These are phyloP conservation scores for Galagoides demidoff DNA, from an alignment of 2,797 vertebrate species.

Conservation along the genomic window DNA sequence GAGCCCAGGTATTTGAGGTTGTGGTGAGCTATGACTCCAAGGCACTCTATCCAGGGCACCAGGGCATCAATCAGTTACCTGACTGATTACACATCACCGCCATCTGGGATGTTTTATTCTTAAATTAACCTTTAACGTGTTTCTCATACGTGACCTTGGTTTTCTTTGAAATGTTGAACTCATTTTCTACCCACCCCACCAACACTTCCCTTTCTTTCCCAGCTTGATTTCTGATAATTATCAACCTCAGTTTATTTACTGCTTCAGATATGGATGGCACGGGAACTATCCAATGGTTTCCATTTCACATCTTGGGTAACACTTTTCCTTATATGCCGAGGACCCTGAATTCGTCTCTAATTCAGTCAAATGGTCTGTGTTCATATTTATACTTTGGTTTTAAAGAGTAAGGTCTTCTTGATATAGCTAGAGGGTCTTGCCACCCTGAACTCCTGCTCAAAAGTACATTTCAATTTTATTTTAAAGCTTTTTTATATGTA, in stretches of 20 bases:
- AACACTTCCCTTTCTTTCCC: neutral
- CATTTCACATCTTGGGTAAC: slow-evolving; percentile 39
- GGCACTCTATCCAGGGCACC: too few relatives aligned
- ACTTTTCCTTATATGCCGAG: slow-evolving; percentile 3
- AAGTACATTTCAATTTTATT: slow-evolving; percentile 78
- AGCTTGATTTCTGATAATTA: slow-evolving; percentile 54
- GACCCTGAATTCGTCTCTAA: slow-evolving; percentile 57
- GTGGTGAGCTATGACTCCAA: too few relatives aligned
- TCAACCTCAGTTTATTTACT: slow-evolving; percentile 43
- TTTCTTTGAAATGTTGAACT: slow-evolving; percentile 22
- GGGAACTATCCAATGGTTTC: slow-evolving; percentile 62
- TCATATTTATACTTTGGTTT: neutral
- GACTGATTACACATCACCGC: neutral
- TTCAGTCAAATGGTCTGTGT: slow-evolving; percentile 37
- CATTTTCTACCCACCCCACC: neutral
- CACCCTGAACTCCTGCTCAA: slow-evolving; percentile 31
- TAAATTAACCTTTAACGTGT: neutral
- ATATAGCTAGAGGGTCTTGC: slow-evolving; percentile 14
- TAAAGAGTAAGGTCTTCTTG: neutral
- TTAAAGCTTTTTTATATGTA: slow-evolving; percentile 54
- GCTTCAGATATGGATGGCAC: neutral
- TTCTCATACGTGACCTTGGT: neutral
- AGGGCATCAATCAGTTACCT: neutral
- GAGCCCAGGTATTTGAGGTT: too few relatives aligned
- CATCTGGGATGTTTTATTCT: neutral